Base-by-base conservation (phyloP, 30 jellyfish, hydroid and myxozoan species). In the Euphysa ruthae region DNA sequence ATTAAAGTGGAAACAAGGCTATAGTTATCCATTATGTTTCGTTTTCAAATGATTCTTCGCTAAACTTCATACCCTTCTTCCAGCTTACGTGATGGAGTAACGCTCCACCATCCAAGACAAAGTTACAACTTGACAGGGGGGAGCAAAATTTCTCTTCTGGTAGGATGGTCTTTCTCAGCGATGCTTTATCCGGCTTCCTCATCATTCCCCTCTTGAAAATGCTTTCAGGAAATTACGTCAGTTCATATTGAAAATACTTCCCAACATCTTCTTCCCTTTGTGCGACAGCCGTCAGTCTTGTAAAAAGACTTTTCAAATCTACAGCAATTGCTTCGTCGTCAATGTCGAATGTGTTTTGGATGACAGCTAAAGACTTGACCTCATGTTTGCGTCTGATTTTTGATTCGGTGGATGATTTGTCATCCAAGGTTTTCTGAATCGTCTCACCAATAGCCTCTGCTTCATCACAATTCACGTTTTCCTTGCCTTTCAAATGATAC, bases 401-500 rank as follows among this genome's bases (percentile, higher is more conserved):
- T 12, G 87, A 80, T 23, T 74, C 82, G 21, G 87, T 49, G 29
- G 63, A 43, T 38, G 25, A 14, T 1, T 51, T 24, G 60, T 74
- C 66, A 61, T 74, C 82, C 15, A 74, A 63, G 22, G 38, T 55
- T 49, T 44, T 16, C 35, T 74, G 87, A 12, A 74, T 43, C 63
- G 4, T 43, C 43, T 46, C 20, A 19, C 87, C 87, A 21, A 74
- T 35, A 49, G 21, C 60, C 26, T 74, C 87, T 10, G 87, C 83
- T 26, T 51, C 63, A 43, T 74, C 87, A 44, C 87, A 61, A 50
- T 74, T 74, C 7, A 74, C 82, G 31, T 43, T 62, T 71, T 60
- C 82, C 66, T 15, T 58, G 30, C 19, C 87, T 19, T 22, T 49
- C 21, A 72, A 35, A 61, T 74, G 87, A 26, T 35, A 31, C 15